A percentile compares a stretch with the other conserved stretches of the same genome.
Conservation (phyloP, 2,797 vertebrate genomes). For the Podargus strigoides region DNA sequence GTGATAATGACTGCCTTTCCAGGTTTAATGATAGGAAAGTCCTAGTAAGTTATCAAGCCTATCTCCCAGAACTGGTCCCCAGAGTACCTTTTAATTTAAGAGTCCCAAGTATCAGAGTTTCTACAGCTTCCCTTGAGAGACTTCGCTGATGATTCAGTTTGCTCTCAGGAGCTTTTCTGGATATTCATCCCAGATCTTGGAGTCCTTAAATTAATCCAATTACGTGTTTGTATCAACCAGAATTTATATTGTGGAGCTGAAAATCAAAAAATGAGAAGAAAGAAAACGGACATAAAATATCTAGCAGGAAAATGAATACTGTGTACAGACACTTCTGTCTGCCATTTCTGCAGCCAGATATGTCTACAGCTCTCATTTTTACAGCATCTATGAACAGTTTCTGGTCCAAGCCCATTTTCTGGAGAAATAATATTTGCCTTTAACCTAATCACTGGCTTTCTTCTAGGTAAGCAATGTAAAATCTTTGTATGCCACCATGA, state of each 20-base stretch:
- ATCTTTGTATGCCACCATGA: background rate
- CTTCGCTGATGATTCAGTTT: background rate
- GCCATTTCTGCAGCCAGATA: background rate
- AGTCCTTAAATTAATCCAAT: background rate
- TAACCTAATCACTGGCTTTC: background rate
- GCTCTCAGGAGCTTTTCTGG: background rate
- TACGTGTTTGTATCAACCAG: background rate
- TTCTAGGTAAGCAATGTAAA: background rate
- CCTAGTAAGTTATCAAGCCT: background rate
- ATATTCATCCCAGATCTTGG: background rate
- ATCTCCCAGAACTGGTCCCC: conserved; percentile 6
- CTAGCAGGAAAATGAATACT: background rate
- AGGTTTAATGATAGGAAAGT: background rate
- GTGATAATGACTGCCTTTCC: conserved; percentile 6
- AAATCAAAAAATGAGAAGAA: background rate
- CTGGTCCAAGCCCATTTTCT: background rate
- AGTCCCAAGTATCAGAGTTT: background rate
- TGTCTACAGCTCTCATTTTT: background rate
- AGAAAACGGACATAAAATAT: background rate
- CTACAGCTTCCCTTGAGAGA: background rate
- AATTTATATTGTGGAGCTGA: background rate
- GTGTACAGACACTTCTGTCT: rapidly evolving
- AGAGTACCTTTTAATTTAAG: background rate
- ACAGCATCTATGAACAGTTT: background rate
- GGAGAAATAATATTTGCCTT: background rate